These are phyloP conservation scores for Oikopleura vanhoeffeni DNA, from an alignment of 23 tunicate species.

Conservation along the genomic window DNA sequence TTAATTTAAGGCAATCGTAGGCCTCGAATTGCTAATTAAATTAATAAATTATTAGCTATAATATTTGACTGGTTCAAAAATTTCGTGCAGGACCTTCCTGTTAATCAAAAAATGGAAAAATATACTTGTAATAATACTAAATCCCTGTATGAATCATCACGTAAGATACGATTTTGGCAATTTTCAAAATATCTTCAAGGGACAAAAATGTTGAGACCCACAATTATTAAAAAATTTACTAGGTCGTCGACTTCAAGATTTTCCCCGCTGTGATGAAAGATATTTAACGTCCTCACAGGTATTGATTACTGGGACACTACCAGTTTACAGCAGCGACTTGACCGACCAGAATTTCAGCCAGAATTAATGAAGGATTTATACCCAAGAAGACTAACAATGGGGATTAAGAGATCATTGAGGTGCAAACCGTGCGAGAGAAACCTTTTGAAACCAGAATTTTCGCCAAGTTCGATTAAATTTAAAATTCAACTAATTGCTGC, in stretches of 20 bases:
- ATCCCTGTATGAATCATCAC: too few species aligned
- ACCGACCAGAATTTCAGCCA: slow-evolving; percentile 2
- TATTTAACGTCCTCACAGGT: not conserved
- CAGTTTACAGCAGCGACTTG: not conserved
- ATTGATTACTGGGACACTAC: slow-evolving; percentile 2
- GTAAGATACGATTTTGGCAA: too few species aligned
- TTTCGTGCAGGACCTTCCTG: too few species aligned
- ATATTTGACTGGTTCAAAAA: too few species aligned
- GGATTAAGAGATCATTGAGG: not conserved
- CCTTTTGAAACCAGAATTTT: slow-evolving; percentile 78
- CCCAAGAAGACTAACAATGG: slow-evolving; percentile 8
- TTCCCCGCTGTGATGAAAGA: not conserved
- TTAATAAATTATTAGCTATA: too few species aligned
- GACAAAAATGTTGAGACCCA: too few species aligned
- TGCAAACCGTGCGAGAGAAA: slow-evolving; percentile 44
- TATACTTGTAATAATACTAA: too few species aligned
- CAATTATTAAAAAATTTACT: too few species aligned
- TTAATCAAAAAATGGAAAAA: too few species aligned
- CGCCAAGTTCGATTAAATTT: slow-evolving; percentile 61
- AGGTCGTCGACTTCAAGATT: not conserved
- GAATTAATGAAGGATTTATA: not conserved
- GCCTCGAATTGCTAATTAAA: too few species aligned
- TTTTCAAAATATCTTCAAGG: too few species aligned
- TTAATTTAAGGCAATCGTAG: too few species aligned
- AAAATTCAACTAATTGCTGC: slow-evolving; percentile 66